These are phyloP conservation scores for Iselma pallidipennis DNA, from an alignment of 2,888 invertebrate genomes.

Conservation along the genomic window DNA sequence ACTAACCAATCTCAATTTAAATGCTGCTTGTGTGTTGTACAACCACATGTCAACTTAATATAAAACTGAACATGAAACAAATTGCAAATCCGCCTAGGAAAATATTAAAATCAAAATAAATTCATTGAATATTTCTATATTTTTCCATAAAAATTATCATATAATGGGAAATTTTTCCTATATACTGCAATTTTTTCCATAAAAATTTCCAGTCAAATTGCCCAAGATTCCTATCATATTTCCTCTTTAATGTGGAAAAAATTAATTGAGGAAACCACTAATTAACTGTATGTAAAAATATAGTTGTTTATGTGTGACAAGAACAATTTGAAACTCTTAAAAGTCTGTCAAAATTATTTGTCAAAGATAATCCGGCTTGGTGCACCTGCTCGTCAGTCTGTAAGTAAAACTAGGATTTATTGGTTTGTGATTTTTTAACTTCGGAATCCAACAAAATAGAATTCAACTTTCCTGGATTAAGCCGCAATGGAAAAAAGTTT, in stretches of 20 bases:
- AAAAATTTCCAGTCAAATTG: too few species aligned
- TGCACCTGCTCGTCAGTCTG: not conserved
- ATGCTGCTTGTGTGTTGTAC: slow-evolving; percentile 11
- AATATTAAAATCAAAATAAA: not conserved
- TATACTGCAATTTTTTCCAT: too few species aligned
- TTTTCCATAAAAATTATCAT: not conserved
- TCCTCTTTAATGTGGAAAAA: too few species aligned
- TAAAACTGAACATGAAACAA: slow-evolving; percentile 1
- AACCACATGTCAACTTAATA: slow-evolving; percentile 23
- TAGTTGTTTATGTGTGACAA: not conserved
- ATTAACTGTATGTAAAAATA: not conserved
- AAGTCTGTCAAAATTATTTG: not conserved
- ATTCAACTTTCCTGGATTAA: too few species aligned
- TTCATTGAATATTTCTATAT: not conserved
- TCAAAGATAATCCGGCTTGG: not conserved
- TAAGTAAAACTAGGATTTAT: too few species aligned
- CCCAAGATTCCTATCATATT: too few species aligned
- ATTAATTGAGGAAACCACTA: too few species aligned
- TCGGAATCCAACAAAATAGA: too few species aligned
- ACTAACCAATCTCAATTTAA: slow-evolving; percentile 26
- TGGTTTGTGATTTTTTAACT: not conserved
- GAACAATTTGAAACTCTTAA: not conserved
- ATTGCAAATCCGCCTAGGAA: not conserved
- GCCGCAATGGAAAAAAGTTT: too few species aligned
- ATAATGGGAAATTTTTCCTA: not conserved